These are phyloP conservation scores for Nomada hirtipes DNA, from an alignment of 2,888 invertebrate genomes.

Conservation along the genomic window DNA sequence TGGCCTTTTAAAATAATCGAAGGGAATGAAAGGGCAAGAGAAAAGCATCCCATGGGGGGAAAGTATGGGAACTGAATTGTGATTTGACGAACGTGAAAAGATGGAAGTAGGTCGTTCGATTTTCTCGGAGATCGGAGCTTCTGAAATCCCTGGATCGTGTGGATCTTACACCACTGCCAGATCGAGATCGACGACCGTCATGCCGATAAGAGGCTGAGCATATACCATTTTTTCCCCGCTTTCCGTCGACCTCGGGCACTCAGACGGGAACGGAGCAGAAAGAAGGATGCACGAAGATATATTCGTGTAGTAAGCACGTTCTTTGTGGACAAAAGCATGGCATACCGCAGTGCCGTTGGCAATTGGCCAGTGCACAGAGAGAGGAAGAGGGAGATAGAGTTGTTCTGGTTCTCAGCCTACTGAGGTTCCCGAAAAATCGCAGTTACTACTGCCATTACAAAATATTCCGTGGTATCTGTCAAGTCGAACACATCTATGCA, in stretches of 20 bases:
- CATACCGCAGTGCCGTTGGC: conserved; percentile 57
- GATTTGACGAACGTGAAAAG: conserved; percentile 6
- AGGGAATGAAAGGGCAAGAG: background rate
- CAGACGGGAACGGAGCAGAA: background rate
- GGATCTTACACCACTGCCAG: background rate
- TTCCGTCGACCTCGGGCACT: background rate
- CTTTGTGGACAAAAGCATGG: conserved; percentile 47
- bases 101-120: conserved; percentile 47
- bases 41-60: background rate
- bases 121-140: conserved; percentile 32
- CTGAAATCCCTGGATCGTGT: conserved; percentile 19
- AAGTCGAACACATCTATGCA: background rate
- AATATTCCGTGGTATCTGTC: background rate
- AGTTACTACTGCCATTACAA: background rate
- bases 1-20: background rate
- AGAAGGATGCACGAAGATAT: conserved; percentile 10
- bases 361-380: conserved; percentile 32
- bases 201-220: conserved; percentile 7
- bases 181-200: conserved; percentile 41
- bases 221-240: background rate
- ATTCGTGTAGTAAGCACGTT: conserved; percentile 30
- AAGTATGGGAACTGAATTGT: background rate
- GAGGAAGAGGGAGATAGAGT: background rate
- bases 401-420: background rate
- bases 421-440: conserved; percentile 29